Base-by-base conservation (phyloP, 2,113 vertebrate genomes). In the Pomatorhinus ruficollis region DNA sequence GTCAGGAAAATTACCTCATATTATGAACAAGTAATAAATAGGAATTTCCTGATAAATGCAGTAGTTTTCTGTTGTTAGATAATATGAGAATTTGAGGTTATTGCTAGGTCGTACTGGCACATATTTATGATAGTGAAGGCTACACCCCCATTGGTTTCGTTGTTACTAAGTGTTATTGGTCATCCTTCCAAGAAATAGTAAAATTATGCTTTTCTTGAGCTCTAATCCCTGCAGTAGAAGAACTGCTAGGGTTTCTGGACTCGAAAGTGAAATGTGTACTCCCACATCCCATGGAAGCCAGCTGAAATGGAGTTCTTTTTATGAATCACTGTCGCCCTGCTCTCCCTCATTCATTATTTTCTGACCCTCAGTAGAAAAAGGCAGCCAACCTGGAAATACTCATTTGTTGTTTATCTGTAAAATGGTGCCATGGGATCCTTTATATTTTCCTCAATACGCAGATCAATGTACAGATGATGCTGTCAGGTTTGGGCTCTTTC, bases 181-280 rank as follows among this genome's bases (percentile, higher is more conserved):
- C 5, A 5, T 68, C 28, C 59, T 85, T 39, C 68, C 47, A 82
- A 64, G 15, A 94, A 82, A 61, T 6, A 61, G 15, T 61, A 18
- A 54, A 81, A 31, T 28, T 23, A 33, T n/a, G 13, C 35, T 59
- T 81, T 82, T 76, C 25, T 78, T 63, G 39, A 64, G 4, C 37
- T 78, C 42, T 50, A 47, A 31, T 15, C 17, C 11, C 54, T 71
- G 27, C 35, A 57, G 31, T 2, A 25, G 28, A 74, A 42, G 31
- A 84, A 19, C 56, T 44, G 19, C 10, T 33, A 24, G 50, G 10
- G 13, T 80, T 60, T 49, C 59, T 61, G 47, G 25, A 45, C 56
- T 61, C 6, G 0, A 47, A 44, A 28, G 8, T 11, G 12, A 9
- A 22, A 44, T 0, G 0, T 21, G 45, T 84, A 45, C 65, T 71